These are phyloP conservation scores for Chaetodon trifascialis DNA, from an alignment of 2,113 vertebrate species.

Conservation along the genomic window DNA sequence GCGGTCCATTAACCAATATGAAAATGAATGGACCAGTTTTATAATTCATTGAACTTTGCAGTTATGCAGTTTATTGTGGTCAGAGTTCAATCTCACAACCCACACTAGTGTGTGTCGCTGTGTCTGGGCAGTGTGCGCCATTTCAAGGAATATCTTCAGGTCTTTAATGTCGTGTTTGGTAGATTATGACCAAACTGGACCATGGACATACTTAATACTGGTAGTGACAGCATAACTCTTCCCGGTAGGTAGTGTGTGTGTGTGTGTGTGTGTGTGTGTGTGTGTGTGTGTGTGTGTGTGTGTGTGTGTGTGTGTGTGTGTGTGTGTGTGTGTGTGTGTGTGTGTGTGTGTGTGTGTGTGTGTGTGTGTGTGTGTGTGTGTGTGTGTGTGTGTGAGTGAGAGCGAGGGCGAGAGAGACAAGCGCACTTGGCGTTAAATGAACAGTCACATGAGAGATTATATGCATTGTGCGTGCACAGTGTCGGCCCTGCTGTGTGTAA, in stretches of 20 bases:
- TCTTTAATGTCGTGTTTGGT: not conserved
- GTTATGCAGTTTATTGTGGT: conserved; percentile 2
- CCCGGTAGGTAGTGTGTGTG: conserved; percentile 23
- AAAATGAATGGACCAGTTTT: not conserved
- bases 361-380: not conserved
- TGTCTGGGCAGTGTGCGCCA: conserved; percentile 9
- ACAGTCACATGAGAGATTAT: not conserved
- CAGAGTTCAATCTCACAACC: conserved; percentile 25
- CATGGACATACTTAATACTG: not conserved
- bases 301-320: conserved; percentile 1
- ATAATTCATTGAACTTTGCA: not conserved
- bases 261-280: not conserved
- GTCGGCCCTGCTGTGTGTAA: not conserved
- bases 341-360: conserved; percentile 5
- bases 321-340: conserved; percentile 1
- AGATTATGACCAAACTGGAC: not conserved
- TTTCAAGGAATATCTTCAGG: too few relatives aligned
- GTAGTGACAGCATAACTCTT: not conserved
- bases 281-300: not conserved
- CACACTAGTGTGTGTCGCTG: not conserved
- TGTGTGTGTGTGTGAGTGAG: not conserved
- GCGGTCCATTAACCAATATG: not conserved
- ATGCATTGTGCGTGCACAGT: conserved; percentile 2
- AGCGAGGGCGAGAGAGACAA: not conserved
- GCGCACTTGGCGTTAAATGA: not conserved